phyloP scores from a whole-genome alignment of 2,797 vertebrate species.

The Heliangelus exortis region DNA sequence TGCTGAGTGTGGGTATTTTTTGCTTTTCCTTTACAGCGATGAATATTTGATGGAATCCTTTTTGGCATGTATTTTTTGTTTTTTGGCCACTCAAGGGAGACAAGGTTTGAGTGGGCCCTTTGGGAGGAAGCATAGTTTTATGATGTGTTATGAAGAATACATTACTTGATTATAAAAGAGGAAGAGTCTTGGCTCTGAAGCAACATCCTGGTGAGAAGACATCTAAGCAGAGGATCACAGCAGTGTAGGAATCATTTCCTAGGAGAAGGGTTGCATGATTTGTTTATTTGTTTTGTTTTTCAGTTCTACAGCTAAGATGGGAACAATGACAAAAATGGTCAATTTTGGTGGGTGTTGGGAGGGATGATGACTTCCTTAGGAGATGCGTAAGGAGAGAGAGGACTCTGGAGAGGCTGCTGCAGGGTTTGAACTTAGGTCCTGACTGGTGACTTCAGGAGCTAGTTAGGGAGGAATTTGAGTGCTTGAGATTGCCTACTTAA shows the following conservation, averaged over 20 bases:
- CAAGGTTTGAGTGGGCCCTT: not conserved
- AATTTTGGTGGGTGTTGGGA: not conserved
- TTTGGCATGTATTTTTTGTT: not conserved
- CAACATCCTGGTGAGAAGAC: not conserved
- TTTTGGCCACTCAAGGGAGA: not conserved
- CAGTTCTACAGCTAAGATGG: not conserved
- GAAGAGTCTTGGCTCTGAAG: not conserved
- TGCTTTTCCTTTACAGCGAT: not conserved
- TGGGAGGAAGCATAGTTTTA: not conserved
- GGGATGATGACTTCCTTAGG: not conserved
- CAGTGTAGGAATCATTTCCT: not conserved
- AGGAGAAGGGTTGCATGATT: not conserved
- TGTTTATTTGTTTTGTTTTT: not conserved
- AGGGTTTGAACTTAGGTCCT: not conserved
- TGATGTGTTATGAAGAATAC: not conserved
- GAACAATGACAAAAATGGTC: not conserved
- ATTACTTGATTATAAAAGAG: not conserved
- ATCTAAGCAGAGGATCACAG: not conserved
- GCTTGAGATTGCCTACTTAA: not conserved
- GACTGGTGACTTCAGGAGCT: not conserved
- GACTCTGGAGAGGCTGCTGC: not conserved
- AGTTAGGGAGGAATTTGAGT: not conserved
- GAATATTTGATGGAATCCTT: not conserved
- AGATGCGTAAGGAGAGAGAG: not conserved
- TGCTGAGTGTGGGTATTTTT: conserved; percentile 13